Percentiles rank a stretch among this genome's conserved stretches.
Evolutionary conservation across 2,797 vertebrate genomes (phyloP).

Genomic region (Tauraco hartlaubi): DNA sequence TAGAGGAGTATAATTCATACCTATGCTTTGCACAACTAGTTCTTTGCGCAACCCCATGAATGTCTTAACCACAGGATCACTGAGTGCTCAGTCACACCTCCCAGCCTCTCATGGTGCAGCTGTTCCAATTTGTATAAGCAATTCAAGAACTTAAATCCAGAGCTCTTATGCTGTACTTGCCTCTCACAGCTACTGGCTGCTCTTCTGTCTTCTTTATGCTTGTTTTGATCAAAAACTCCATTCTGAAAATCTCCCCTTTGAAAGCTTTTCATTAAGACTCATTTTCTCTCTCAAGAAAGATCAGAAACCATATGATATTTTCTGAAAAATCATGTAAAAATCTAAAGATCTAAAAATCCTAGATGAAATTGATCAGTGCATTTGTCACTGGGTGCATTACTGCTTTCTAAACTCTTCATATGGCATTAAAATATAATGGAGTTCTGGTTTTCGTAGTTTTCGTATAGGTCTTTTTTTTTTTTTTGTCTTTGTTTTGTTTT

Average conservation of each 20-base stretch:
- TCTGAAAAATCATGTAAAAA: neutral
- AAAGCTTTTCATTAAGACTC: neutral
- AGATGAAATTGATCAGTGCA: neutral
- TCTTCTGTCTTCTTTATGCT: neutral
- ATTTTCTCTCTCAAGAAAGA: neutral
- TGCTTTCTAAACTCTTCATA: neutral
- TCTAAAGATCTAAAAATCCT: neutral
- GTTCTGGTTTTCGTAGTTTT: neutral
- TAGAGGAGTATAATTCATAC: neutral
- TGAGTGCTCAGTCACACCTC: neutral
- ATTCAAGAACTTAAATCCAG: neutral
- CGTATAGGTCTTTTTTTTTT: neutral
- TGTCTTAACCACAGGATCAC: neutral
- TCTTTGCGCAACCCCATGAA: neutral
- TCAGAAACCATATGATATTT: neutral
- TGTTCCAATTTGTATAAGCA: neutral
- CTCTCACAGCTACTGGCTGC: neutral
- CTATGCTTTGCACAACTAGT: neutral
- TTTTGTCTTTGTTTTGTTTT: neutral
- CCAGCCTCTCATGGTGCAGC: neutral
- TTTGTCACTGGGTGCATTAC: neutral
- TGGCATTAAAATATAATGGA: neutral
- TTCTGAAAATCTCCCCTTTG: neutral
- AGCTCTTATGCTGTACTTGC: neutral
- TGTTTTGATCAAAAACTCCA: neutral